Evolutionary conservation across 1,140 invertebrate species (phyloP).

Genomic region (Cecropterus lyciades): DNA sequence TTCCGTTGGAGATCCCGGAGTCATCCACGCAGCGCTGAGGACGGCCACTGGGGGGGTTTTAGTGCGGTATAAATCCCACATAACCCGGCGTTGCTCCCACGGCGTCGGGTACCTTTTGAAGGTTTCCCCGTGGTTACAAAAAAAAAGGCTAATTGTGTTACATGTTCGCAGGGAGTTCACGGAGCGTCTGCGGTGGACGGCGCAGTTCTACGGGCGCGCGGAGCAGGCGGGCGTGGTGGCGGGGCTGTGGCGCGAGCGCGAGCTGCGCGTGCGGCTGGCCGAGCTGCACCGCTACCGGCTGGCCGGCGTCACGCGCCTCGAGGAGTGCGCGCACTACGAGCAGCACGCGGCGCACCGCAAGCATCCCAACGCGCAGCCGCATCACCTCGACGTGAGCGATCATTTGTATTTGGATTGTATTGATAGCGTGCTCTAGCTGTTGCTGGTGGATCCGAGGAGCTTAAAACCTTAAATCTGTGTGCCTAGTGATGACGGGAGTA

Average conservation of each 20-base stretch:
- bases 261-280: conserved; percentile 91
- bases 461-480: too few species aligned
- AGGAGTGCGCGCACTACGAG: conserved; percentile 93
- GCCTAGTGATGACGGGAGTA: too few species aligned
- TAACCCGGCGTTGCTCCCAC: too few species aligned
- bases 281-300: conserved; percentile 93
- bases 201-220: conserved; percentile 93
- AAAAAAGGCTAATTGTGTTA: too few species aligned
- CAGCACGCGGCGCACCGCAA: conserved; percentile 86
- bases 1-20: too few species aligned
- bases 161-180: conserved; percentile 86
- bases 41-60: too few species aligned
- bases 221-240: conserved; percentile 92
- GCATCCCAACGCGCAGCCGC: conserved; percentile 51
- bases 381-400: conserved; percentile 64
- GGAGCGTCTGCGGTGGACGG: conserved; percentile 93
- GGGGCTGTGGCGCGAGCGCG: conserved; percentile 92
- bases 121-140: too few species aligned
- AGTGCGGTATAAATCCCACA: too few species aligned
- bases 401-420: too few species aligned
- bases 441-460: too few species aligned
- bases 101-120: too few species aligned
- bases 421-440: conserved; percentile 40
- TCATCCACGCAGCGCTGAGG: too few species aligned
- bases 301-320: conserved; percentile 91